Evolutionary conservation across 1,140 invertebrate species (phyloP).

Genomic region (Dryas iulia): DNA sequence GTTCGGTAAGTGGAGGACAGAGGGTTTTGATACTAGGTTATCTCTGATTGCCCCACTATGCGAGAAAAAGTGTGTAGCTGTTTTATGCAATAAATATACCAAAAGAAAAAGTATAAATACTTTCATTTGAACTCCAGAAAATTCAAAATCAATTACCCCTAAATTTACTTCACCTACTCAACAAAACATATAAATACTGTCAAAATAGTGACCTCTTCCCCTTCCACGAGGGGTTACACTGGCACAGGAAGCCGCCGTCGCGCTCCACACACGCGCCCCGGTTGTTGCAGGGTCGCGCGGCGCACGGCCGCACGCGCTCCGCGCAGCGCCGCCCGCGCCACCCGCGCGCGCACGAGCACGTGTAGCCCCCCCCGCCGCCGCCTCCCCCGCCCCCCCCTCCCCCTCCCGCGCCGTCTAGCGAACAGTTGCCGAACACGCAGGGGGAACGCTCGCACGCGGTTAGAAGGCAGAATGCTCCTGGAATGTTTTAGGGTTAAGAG

Average conservation of each 20-base stretch:
- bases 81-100: too few relatives aligned
- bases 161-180: too few relatives aligned
- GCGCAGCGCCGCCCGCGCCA: constrained; percentile 85
- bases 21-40: too few relatives aligned
- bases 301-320: constrained; percentile 84
- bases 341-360: constrained; percentile 83
- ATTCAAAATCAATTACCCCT: too few relatives aligned
- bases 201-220: constrained; percentile 74
- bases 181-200: too few relatives aligned
- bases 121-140: too few relatives aligned
- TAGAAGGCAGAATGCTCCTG: constrained; percentile 85
- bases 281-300: constrained; percentile 85
- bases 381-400: background rate
- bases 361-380: constrained; percentile 36
- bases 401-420: constrained; percentile 53
- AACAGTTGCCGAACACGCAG: constrained; percentile 86
- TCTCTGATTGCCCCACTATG: too few relatives aligned
- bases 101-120: too few relatives aligned
- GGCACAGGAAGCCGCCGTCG: constrained; percentile 84
- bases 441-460: constrained; percentile 86
- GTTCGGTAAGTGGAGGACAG: too few relatives aligned
- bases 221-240: constrained; percentile 88
- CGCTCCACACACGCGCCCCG: constrained; percentile 85
- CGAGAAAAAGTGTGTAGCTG: too few relatives aligned
- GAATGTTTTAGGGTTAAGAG: constrained; percentile 19